Evolutionary conservation across 2,888 invertebrate genomes (phyloP), one percentile per base, ranked within the genome.

Genomic region (Drosophila prolongata): DNA sequence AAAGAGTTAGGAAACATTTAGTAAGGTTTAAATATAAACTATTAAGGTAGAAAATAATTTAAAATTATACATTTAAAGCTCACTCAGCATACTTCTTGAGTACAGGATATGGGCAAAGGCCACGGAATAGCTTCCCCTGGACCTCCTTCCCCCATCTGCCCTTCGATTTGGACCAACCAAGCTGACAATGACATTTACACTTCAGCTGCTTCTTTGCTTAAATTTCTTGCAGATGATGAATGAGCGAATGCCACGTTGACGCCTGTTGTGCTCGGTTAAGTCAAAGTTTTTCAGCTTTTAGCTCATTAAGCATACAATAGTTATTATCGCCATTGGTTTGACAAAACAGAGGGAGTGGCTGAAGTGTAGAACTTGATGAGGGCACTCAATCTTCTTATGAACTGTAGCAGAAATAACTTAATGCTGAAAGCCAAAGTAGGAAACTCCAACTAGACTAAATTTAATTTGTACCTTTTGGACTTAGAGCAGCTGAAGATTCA

Each of bases 101-200:
- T 24, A n/a, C 9, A 46, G 68, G 46, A 34, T 66, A 54, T 4
- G 38, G 14, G 16, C 43, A 66, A 67, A 46, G 65, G 54, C 46
- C 65, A 54, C 46, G 19, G 38, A 14, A 46, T 19, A 38, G 35
- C 68, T 40, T 34, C 16, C 53, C 68, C 16, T 44, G 16, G 60
- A 37, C 60, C 35, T 10, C 53, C 40, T 27, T 9, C 60, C 38
- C 19, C 10, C 34, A 10, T 42, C 9, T 35, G 16, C 9, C 47
- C 50, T 35, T 52, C 50, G 50, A 60, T 60, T 35, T 16, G 10
- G 27, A n/a, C 40, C 10, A 40, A 37, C n/a, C 55, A 56, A 53
- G 64, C 79, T 88, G 87, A 76, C 83, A 88, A 79, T 86, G 83
- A 82, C 88, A 86, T 83, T 83, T 88, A 83, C 83, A 83, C 83